Evolutionary conservation across 2,113 vertebrate genomes (phyloP).

Genomic region (Natator depressus): DNA sequence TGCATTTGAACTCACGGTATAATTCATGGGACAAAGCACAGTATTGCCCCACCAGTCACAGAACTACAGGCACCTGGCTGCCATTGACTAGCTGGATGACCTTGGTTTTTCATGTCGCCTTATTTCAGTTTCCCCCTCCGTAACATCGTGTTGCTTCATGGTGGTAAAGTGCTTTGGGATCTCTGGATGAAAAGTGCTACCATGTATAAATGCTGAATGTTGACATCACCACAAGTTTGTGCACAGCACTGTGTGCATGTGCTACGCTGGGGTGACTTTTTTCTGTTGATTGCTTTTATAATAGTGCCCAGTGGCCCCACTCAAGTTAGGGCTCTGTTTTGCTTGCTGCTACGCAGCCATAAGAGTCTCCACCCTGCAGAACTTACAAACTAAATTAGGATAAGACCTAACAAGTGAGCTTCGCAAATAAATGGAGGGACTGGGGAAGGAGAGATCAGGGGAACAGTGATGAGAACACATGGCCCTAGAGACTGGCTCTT

Average conservation of each 20-base stretch:
- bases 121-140: not conserved
- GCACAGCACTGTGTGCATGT: not conserved
- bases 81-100: not conserved
- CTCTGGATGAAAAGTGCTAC: not conserved
- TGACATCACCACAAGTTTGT: not conserved
- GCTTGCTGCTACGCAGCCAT: not conserved
- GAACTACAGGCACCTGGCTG: not conserved
- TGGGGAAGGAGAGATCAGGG: not conserved
- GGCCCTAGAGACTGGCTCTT: not conserved
- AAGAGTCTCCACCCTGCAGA: not conserved
- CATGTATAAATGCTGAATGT: accelerated
- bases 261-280: no score
- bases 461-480: not conserved
- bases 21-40: not conserved
- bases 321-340: not conserved
- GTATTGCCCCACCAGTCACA: accelerated
- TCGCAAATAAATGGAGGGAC: not conserved
- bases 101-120: not conserved
- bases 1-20: not conserved
- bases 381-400: not conserved
- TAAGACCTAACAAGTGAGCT: not conserved
- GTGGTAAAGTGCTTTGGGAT: accelerated
- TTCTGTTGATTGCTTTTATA: no score
- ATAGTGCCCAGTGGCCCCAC: not conserved
- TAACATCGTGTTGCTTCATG: accelerated